These are phyloP conservation scores for Phenganax subtilis DNA, from an alignment of 92 coral and sea anemone species.

Conservation along the genomic window DNA sequence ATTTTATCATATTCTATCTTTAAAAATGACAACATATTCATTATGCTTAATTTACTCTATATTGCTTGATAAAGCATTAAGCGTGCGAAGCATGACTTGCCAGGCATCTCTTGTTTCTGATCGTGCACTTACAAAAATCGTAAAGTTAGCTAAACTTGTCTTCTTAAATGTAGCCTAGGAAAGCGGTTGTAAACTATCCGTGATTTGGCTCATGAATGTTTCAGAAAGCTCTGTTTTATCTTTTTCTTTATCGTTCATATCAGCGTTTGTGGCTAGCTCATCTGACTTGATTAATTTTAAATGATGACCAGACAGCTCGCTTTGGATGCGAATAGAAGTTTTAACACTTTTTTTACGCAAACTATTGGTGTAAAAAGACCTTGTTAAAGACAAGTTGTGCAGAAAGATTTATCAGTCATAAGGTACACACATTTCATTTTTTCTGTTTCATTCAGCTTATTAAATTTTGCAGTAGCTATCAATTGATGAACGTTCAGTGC, in stretches of 20 bases:
- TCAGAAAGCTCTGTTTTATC: constrained; percentile 16
- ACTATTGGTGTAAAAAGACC: neutral
- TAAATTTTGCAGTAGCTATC: constrained; percentile 12
- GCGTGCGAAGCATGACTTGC: too few species aligned
- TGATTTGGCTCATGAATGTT: constrained; percentile 24
- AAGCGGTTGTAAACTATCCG: neutral
- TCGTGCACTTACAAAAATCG: too few species aligned
- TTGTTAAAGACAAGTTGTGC: neutral
- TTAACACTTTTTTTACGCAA: neutral
- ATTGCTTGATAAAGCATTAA: too few species aligned
- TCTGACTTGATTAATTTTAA: constrained; percentile 35
- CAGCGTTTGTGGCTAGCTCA: constrained; percentile 24
- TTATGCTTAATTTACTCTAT: neutral
- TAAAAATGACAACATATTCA: constrained; percentile 17
- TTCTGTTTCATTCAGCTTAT: neutral
- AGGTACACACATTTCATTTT: neutral
- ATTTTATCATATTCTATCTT: constrained; percentile 14
- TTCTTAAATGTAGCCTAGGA: too few species aligned
- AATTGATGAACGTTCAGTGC: neutral
- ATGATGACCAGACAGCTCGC: constrained; percentile 9
- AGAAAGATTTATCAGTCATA: neutral
- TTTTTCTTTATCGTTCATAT: constrained; percentile 15
- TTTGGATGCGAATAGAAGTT: constrained; percentile 7
- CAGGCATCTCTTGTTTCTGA: too few species aligned
- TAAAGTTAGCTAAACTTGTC: too few species aligned